phyloP scores from a whole-genome alignment of 1,140 invertebrate genomes.

The Trachelipus rathkii region DNA sequence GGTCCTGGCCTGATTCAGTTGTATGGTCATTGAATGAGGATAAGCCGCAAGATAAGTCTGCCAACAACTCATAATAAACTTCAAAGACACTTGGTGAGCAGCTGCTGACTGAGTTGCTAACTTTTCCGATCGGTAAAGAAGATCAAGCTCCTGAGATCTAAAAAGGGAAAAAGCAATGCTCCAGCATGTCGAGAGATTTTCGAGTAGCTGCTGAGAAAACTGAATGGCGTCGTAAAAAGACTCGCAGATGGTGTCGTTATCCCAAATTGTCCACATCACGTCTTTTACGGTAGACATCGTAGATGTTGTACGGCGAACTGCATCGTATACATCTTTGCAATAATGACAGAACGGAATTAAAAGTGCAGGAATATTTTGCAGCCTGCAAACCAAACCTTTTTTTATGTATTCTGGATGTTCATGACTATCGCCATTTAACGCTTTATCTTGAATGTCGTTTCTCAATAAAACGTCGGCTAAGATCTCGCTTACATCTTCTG shows the following conservation, averaged over 20 bases:
- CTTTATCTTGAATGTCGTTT: too few relatives aligned
- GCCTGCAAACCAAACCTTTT: too few relatives aligned
- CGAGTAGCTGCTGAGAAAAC: neutral
- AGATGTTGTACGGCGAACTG: neutral
- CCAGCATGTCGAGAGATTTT: neutral
- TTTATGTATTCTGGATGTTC: too few relatives aligned
- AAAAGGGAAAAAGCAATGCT: neutral
- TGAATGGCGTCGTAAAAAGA: constrained; percentile 5
- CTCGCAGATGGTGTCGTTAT: neutral
- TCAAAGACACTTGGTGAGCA: neutral
- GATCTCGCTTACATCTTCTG: too few relatives aligned
- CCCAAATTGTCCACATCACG: neutral
- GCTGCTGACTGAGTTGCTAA: neutral
- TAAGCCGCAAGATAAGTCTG: neutral
- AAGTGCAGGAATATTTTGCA: too few relatives aligned
- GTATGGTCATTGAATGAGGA: neutral
- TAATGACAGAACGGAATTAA: neutral
- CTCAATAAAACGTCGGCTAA: too few relatives aligned
- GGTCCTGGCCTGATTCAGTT: neutral
- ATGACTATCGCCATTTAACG: too few relatives aligned
- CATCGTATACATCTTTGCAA: neutral
- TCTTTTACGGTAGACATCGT: neutral
- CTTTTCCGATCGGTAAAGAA: neutral
- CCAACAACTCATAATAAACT: constrained; percentile 7
- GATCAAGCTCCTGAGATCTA: neutral